Evolutionary conservation across 2,888 invertebrate genomes (phyloP).

Genomic region (Quadroppia sp.): DNA sequence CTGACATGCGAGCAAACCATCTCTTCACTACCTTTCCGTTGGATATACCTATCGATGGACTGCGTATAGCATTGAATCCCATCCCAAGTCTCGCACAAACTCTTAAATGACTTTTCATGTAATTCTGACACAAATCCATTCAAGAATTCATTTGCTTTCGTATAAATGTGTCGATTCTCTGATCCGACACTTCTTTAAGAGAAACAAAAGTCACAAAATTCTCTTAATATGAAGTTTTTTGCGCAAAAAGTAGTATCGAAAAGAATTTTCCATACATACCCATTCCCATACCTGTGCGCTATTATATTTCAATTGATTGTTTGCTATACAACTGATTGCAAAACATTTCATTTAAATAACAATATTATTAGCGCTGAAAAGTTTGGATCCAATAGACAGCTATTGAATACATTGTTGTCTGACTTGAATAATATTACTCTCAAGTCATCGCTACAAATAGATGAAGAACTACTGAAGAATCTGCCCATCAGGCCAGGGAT

Average conservation of each 20-base stretch:
- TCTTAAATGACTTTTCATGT: slow-evolving; percentile 20
- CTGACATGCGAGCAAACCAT: neutral
- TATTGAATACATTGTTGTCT: neutral
- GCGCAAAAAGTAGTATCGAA: neutral
- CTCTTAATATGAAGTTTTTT: slow-evolving; percentile 22
- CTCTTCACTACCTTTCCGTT: slow-evolving; percentile 8
- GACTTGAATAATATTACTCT: neutral
- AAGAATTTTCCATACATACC: neutral
- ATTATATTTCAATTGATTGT: neutral
- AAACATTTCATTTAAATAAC: neutral
- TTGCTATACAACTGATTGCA: neutral
- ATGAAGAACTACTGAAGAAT: neutral
- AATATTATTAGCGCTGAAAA: neutral
- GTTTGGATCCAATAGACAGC: neutral
- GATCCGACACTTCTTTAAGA: neutral
- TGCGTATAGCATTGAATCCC: slow-evolving; percentile 20
- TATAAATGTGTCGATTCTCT: neutral
- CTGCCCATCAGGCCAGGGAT: slow-evolving; percentile 31
- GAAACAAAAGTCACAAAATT: neutral
- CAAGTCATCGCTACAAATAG: neutral
- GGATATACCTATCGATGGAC: slow-evolving; percentile 19
- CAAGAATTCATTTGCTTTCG: neutral
- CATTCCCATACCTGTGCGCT: neutral
- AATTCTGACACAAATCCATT: neutral
- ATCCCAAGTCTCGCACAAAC: slow-evolving; percentile 23